Conservation (phyloP, 2,888 invertebrate genomes). For the Trachelus tabidus region DNA sequence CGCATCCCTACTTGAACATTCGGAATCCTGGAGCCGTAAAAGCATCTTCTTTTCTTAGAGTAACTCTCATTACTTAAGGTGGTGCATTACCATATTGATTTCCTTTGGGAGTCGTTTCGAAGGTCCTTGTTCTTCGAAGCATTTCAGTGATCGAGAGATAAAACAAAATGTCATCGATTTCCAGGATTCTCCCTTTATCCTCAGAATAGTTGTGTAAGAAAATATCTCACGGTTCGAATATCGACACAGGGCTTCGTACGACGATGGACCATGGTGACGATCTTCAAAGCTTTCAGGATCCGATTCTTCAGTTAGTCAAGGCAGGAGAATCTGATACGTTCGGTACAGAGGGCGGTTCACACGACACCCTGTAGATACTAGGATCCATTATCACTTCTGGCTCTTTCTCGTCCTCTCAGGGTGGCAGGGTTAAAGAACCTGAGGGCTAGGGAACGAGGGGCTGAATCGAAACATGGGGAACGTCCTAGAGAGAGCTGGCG, state of each 20-base stretch:
- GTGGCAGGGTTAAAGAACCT: slow-evolving; percentile 47
- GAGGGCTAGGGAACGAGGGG: slow-evolving; percentile 51
- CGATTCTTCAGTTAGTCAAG: background rate
- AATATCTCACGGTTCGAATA: background rate
- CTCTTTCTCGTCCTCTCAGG: background rate
- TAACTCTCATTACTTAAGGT: slow-evolving; percentile 54
- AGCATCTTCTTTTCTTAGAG: slow-evolving; percentile 40
- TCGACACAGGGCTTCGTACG: background rate
- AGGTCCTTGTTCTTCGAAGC: slow-evolving; percentile 26
- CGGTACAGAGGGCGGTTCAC: background rate
- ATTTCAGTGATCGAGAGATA: background rate
- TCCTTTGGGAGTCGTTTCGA: slow-evolving; percentile 49
- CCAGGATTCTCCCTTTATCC: background rate
- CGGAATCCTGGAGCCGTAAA: slow-evolving; percentile 20
- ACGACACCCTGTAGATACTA: background rate
- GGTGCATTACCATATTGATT: slow-evolving; percentile 59
- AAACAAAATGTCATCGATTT: slow-evolving; percentile 17
- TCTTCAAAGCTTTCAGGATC: slow-evolving; percentile 3
- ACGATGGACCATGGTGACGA: slow-evolving; percentile 10
- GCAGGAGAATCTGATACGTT: background rate
- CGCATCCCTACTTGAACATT: slow-evolving; percentile 16
- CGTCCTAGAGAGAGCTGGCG: slow-evolving; percentile 15
- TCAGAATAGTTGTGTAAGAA: background rate
- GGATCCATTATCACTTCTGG: background rate
- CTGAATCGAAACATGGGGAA: slow-evolving; percentile 50